Conservation (phyloP, 2,797 vertebrate genomes). For the Lerista edwardsae region DNA sequence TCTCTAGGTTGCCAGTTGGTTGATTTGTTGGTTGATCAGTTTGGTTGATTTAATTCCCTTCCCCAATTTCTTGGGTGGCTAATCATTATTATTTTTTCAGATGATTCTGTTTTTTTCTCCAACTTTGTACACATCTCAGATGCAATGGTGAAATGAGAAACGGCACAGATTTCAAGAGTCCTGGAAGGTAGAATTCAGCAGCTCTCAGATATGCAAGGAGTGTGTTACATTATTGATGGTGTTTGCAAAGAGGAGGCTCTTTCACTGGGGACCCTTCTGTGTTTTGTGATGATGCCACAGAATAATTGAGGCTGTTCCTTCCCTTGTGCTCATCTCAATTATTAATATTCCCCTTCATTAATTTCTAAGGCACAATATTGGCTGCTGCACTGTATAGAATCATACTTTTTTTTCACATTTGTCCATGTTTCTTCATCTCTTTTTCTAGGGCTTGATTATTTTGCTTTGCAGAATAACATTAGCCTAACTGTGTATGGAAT, state of each 20-base stretch:
- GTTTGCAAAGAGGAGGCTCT: conserved; percentile 10
- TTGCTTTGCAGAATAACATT: not conserved
- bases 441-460: not conserved
- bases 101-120: conserved; percentile 34
- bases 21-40: no score
- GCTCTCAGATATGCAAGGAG: conserved; percentile 10
- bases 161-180: conserved; percentile 9
- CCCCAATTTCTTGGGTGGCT: rapidly evolving
- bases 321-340: conserved; percentile 10
- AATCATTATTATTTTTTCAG: not conserved
- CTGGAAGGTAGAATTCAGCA: conserved; percentile 1
- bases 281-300: not conserved
- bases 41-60: not conserved
- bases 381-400: not conserved
- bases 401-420: not conserved
- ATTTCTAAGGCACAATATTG: conserved; percentile 6
- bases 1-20: not conserved
- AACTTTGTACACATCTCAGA: conserved; percentile 24
- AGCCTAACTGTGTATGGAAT: not conserved
- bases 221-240: conserved; percentile 1
- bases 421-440: not conserved
- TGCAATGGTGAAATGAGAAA: not conserved
- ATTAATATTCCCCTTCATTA: conserved; percentile 23
- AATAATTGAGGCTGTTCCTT: conserved; percentile 12
- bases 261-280: not conserved